These are phyloP conservation scores for Heliangelus exortis DNA, from an alignment of 2,797 vertebrate species.

Conservation along the genomic window DNA sequence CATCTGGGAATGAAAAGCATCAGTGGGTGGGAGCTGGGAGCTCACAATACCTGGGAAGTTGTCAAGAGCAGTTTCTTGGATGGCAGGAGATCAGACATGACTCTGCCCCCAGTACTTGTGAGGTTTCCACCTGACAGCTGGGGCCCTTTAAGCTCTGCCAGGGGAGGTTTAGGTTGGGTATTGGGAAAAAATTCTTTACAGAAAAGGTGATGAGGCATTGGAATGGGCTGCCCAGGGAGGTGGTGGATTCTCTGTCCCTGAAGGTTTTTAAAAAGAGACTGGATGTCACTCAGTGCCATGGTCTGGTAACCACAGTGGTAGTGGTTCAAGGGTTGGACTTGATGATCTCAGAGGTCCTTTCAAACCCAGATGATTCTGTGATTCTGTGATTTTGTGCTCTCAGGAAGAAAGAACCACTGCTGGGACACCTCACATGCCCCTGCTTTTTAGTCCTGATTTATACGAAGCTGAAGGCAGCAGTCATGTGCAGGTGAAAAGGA, in stretches of 20 bases:
- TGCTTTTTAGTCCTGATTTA: neutral
- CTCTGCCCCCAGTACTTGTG: neutral
- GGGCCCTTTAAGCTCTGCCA: too few relatives aligned
- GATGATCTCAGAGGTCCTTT: too few relatives aligned
- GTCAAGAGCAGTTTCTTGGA: neutral
- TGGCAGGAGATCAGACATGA: neutral
- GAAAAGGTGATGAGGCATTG: too few relatives aligned
- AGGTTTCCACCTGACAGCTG: neutral
- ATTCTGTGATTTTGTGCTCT: neutral
- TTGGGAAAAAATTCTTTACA: too few relatives aligned
- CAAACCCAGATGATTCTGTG: too few relatives aligned
- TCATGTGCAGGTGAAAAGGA: accelerated
- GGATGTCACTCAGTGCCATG: too few relatives aligned
- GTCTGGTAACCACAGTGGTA: too few relatives aligned
- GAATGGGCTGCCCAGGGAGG: too few relatives aligned
- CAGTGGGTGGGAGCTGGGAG: neutral
- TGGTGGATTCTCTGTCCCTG: too few relatives aligned
- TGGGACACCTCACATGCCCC: neutral
- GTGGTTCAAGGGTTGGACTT: too few relatives aligned
- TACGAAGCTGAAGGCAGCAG: neutral
- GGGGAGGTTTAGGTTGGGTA: too few relatives aligned
- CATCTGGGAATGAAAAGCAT: neutral
- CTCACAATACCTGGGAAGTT: neutral
- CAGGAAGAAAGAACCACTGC: accelerated
- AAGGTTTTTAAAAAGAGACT: too few relatives aligned